These are phyloP conservation scores for Rhorus exstirpatorius DNA, from an alignment of 2,888 invertebrate genomes.

Conservation along the genomic window DNA sequence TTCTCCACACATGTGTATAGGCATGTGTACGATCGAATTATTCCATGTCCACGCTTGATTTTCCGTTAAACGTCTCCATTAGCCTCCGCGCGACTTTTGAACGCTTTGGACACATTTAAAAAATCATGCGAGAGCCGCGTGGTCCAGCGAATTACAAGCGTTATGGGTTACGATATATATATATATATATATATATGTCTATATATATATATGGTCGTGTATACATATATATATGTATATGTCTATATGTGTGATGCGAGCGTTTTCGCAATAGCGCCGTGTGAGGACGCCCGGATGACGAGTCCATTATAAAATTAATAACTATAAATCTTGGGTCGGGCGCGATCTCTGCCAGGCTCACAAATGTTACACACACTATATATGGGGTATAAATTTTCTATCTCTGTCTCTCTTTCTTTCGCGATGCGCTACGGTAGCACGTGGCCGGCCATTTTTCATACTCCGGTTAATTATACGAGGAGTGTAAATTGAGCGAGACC, in stretches of 20 bases:
- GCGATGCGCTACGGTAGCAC: conserved; percentile 79
- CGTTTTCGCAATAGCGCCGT: conserved; percentile 65
- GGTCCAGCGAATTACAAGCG: conserved; percentile 52
- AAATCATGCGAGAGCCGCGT: conserved; percentile 58
- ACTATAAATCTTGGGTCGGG: conserved; percentile 81
- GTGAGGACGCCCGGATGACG: conserved; percentile 77
- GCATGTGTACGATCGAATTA: conserved; percentile 59
- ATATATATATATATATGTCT: conserved; percentile 8
- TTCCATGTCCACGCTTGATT: conserved; percentile 69
- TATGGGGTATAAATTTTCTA: conserved; percentile 21
- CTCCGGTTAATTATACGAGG: conserved; percentile 82
- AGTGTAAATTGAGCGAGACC: conserved; percentile 81
- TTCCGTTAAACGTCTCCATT: conserved; percentile 74
- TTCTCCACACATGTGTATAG: conserved; percentile 23
- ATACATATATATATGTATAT: background rate
- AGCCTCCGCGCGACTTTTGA: conserved; percentile 51
- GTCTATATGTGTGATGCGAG: conserved; percentile 3
- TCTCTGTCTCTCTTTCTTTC: conserved; percentile 40
- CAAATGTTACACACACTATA: conserved; percentile 36
- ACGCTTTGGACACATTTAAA: conserved; percentile 55
- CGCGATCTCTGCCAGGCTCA: conserved; percentile 69
- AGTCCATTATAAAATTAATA: conserved; percentile 84
- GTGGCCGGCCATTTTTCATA: conserved; percentile 83
- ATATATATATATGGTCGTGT: background rate
- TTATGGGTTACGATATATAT: conserved; percentile 33